Conservation (phyloP, 2,888 invertebrate species). For the Hoplodrina ambigua region DNA sequence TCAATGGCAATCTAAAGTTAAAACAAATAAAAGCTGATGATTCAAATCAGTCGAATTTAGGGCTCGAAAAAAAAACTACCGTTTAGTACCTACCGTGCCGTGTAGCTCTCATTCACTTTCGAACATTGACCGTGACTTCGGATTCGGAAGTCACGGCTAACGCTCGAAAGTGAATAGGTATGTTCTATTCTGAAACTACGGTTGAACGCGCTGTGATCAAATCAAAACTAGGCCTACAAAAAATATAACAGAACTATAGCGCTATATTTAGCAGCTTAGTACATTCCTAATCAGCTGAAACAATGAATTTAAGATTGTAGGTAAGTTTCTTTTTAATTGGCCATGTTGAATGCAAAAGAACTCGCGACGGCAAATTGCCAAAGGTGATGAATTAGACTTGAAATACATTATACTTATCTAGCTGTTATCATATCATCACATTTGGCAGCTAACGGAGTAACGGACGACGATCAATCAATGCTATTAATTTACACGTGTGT, state of each 20-base stretch:
- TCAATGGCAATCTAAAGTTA: not conserved
- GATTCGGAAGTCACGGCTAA: conserved; percentile 47
- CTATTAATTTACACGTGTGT: conserved; percentile 24
- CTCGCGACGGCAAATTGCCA: conserved; percentile 37
- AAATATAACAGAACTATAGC: conserved; percentile 24
- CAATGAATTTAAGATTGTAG: conserved; percentile 17
- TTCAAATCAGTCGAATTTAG: conserved; percentile 16
- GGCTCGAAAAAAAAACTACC: conserved; percentile 15
- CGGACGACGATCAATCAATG: conserved; percentile 33
- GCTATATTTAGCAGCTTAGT: conserved; percentile 12
- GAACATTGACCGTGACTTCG: conserved; percentile 50
- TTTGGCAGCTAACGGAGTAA: conserved; percentile 28
- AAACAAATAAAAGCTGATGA: not conserved
- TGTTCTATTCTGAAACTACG: conserved; percentile 43
- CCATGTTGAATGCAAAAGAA: conserved; percentile 6
- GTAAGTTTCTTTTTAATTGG: conserved; percentile 9
- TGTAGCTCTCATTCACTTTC: conserved; percentile 46
- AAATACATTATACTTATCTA: conserved; percentile 32
- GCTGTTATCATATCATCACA: conserved; percentile 37
- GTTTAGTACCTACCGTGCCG: conserved; percentile 16
- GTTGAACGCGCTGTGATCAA: conserved; percentile 43
- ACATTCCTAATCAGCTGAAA: conserved; percentile 23
- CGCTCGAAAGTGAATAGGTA: conserved; percentile 36
- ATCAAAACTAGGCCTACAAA: conserved; percentile 43
- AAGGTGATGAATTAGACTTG: conserved; percentile 33